Percentiles rank a stretch among this genome's conserved stretches.
Conservation (phyloP, 2,797 vertebrate species). For the Gadopsis marmoratus region DNA sequence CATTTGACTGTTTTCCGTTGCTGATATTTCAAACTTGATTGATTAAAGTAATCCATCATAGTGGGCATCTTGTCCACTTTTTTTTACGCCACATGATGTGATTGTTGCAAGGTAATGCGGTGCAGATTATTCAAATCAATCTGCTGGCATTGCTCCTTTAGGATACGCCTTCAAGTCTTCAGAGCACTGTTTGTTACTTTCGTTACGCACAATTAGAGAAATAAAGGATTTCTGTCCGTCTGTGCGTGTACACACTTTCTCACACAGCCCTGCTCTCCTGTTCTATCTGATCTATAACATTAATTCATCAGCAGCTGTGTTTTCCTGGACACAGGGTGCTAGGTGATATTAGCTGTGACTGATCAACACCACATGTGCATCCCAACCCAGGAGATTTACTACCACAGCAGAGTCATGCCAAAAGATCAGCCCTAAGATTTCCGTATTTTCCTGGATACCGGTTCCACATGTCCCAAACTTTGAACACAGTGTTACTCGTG, state of each 20-base stretch:
- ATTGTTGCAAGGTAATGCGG: not conserved
- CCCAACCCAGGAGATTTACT: constrained; percentile 60
- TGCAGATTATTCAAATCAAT: constrained; percentile 7
- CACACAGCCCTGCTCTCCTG: constrained; percentile 22
- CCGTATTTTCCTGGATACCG: constrained; percentile 29
- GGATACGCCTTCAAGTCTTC: not conserved
- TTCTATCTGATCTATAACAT: constrained; percentile 56
- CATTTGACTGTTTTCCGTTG: not conserved
- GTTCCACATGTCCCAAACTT: constrained; percentile 29
- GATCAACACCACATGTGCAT: constrained; percentile 77
- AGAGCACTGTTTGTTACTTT: not conserved
- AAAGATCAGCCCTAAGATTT: constrained; percentile 46
- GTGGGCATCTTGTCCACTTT: constrained; percentile 3
- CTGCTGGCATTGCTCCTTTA: not conserved
- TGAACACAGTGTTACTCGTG: not conserved
- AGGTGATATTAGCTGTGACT: constrained; percentile 81
- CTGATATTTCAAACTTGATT: not conserved
- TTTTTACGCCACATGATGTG: constrained; percentile 8
- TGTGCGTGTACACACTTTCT: constrained; percentile 17
- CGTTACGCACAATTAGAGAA: not conserved
- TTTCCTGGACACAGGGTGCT: constrained; percentile 68
- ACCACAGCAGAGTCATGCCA: constrained; percentile 53
- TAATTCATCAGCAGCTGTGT: constrained; percentile 76
- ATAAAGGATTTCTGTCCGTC: not conserved
- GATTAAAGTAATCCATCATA: constrained; percentile 23